Conservation (phyloP, 2,113 vertebrate genomes). For the Oreotrochilus melanogaster region DNA sequence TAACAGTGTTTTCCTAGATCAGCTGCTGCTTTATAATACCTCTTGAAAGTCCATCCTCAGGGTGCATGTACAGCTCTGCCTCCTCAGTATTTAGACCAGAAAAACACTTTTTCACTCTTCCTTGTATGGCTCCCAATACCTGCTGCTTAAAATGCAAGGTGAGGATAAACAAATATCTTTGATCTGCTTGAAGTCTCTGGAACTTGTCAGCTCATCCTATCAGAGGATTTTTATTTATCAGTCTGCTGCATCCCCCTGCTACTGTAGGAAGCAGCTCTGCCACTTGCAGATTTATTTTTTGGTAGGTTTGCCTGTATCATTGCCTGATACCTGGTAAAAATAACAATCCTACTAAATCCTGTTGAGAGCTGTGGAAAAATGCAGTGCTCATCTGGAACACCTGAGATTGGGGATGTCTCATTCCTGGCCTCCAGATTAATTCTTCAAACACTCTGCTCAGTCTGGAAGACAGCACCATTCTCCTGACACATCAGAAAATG, state of each 20-base stretch:
- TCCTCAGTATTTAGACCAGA: neutral
- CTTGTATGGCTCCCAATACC: neutral
- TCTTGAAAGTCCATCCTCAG: neutral
- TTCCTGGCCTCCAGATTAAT: neutral
- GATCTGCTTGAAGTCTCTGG: neutral
- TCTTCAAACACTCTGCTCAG: neutral
- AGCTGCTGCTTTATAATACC: neutral
- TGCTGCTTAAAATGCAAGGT: neutral
- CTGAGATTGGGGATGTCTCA: neutral
- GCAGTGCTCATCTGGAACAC: neutral
- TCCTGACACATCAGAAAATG: neutral
- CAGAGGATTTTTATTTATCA: neutral
- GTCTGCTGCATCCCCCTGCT: neutral
- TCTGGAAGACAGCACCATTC: neutral
- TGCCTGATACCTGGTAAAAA: neutral
- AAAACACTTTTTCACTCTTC: neutral
- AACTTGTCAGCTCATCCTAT: neutral
- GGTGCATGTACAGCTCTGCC: neutral
- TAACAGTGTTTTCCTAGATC: neutral
- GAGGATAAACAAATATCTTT: neutral
- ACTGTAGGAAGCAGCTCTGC: neutral
- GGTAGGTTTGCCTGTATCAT: neutral
- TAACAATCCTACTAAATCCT: neutral
- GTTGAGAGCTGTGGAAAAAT: neutral
- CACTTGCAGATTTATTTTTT: neutral